Conservation (phyloP, 2,888 invertebrate species). For the Hirtodrosophila alboralis region DNA sequence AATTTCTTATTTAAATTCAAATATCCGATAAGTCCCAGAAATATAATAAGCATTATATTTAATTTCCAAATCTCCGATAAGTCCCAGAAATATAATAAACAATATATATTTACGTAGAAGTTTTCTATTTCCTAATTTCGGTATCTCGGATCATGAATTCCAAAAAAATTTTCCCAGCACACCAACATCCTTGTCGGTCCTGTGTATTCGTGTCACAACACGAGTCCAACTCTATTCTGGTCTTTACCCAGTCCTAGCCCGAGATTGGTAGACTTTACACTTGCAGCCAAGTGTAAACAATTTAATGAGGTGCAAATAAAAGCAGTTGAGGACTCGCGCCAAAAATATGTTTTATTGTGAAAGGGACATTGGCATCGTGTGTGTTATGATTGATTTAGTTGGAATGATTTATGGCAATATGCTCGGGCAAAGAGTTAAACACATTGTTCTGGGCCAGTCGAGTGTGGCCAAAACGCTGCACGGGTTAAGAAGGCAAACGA, state of each 20-base stretch:
- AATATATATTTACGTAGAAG: no score
- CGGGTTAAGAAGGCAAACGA: conserved; percentile 54
- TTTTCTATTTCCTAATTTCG: no score
- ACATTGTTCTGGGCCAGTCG: conserved; percentile 69
- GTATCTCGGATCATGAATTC: no score
- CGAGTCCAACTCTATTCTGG: no score
- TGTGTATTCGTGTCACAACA: no score
- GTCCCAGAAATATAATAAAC: no score
- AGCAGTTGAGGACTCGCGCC: conserved; percentile 65
- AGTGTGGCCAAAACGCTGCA: conserved; percentile 61
- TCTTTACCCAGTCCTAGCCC: neutral
- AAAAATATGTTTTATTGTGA: conserved; percentile 34
- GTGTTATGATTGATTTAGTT: conserved; percentile 65
- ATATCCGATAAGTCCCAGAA: no score
- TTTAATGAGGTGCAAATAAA: conserved; percentile 71
- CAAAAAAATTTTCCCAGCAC: no score
- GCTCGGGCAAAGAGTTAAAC: conserved; percentile 55
- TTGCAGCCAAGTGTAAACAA: conserved; percentile 77
- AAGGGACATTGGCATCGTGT: conserved; percentile 6
- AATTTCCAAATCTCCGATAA: no score
- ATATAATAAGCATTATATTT: no score
- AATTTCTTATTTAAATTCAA: no score
- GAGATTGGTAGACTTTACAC: conserved; percentile 56
- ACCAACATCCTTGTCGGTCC: no score
- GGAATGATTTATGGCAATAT: conserved; percentile 59